Percentiles rank a stretch among this genome's conserved stretches.
Evolutionary conservation across 1,140 invertebrate species (phyloP).

Genomic region (Ceratosolen solmsi): DNA sequence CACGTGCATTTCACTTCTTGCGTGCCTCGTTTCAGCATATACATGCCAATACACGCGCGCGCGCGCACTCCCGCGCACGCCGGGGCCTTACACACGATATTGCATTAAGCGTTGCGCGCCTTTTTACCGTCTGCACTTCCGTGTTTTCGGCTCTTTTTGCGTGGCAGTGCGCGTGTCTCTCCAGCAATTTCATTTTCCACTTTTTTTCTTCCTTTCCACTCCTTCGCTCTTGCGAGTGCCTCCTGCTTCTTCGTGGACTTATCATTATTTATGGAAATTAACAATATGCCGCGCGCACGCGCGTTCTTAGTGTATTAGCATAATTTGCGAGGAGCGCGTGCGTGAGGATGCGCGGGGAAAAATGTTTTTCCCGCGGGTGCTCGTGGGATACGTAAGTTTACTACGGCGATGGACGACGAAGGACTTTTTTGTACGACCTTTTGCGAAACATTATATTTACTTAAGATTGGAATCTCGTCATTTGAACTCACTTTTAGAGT

Average conservation of each 20-base stretch:
- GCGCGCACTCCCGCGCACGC: not conserved
- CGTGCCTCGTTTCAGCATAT: not conserved
- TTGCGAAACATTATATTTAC: no score
- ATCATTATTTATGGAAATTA: constrained; percentile 52
- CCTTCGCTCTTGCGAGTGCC: not conserved
- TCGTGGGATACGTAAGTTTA: not conserved
- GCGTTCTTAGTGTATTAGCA: constrained; percentile 28
- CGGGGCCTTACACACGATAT: constrained; percentile 25
- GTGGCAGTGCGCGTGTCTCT: constrained; percentile 15
- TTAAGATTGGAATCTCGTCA: no score
- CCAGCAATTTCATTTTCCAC: constrained; percentile 10
- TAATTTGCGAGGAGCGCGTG: constrained; percentile 23
- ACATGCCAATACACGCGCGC: not conserved
- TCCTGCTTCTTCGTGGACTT: not conserved
- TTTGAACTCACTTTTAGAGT: no score
- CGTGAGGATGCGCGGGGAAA: not conserved
- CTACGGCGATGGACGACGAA: no score
- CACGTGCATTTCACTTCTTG: constrained; percentile 45
- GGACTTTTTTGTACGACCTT: no score
- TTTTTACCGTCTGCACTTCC: constrained; percentile 29
- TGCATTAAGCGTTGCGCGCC: constrained; percentile 22
- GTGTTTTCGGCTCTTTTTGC: constrained; percentile 32
- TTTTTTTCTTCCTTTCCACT: not conserved
- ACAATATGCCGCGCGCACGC: constrained; percentile 30
- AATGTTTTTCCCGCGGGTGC: constrained; percentile 21